A percentile compares a stretch with the other conserved stretches of the same genome.
These are phyloP conservation scores for Capromys pilorides DNA, from an alignment of 2,797 vertebrate species.

Conservation along the genomic window DNA sequence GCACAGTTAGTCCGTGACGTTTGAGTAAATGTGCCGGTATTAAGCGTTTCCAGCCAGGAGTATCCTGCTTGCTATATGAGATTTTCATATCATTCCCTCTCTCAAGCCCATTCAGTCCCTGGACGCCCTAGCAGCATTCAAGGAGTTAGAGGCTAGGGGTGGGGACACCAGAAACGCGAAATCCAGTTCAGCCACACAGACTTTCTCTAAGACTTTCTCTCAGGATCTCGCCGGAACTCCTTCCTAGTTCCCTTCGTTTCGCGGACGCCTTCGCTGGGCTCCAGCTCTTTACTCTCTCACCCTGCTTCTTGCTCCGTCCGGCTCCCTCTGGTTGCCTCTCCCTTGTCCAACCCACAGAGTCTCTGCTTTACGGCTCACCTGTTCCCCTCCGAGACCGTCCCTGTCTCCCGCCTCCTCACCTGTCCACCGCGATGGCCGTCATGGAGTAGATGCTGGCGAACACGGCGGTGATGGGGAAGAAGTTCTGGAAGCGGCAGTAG, in stretches of 20 bases:
- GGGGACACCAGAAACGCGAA: neutral
- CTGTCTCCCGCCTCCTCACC: slow-evolving; percentile 86
- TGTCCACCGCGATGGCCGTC: slow-evolving; percentile 95
- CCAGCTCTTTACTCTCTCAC: neutral
- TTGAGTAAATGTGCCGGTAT: neutral
- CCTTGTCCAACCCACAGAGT: slow-evolving; percentile 90
- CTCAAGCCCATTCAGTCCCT: neutral
- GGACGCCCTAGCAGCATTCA: neutral
- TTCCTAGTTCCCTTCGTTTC: neutral
- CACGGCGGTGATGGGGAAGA: slow-evolving; percentile 95
- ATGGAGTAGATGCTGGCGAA: slow-evolving; percentile 99
- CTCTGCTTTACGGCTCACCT: neutral
- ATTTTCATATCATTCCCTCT: neutral
- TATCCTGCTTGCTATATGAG: neutral
- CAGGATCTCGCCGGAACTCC: too few species aligned
- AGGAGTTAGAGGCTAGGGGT: too few species aligned
- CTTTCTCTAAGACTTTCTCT: neutral
- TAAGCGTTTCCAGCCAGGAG: neutral
- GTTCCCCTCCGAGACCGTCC: too few species aligned
- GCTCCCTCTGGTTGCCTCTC: slow-evolving; percentile 65
- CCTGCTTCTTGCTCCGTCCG: neutral
- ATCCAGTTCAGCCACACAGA: neutral
- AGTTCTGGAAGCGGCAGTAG: slow-evolving; percentile 98
- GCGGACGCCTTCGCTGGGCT: neutral
- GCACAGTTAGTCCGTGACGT: neutral